Evolutionary conservation across 2,888 invertebrate species (phyloP).

Genomic region (Nomada ruficornis): DNA sequence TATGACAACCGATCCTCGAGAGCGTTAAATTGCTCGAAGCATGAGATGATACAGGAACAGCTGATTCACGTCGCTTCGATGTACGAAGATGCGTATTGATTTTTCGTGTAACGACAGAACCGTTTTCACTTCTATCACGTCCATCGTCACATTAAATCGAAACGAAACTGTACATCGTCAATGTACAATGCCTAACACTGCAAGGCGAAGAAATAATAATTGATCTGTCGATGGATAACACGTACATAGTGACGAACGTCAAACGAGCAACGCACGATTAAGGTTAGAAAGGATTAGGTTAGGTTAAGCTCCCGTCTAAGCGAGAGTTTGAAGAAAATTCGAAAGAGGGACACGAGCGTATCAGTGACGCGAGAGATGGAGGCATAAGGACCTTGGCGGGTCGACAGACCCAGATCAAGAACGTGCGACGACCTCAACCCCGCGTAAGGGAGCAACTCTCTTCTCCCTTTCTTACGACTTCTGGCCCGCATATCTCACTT

Average conservation of each 20-base stretch:
- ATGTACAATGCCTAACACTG: not conserved
- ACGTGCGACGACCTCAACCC: slow-evolving; percentile 83
- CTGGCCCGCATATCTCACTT: slow-evolving; percentile 36
- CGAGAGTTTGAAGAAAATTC: slow-evolving; percentile 16
- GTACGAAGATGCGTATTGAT: slow-evolving; percentile 70
- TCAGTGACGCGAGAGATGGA: slow-evolving; percentile 49
- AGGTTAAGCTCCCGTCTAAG: slow-evolving; percentile 7
- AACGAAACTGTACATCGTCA: not conserved
- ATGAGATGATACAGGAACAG: slow-evolving; percentile 61
- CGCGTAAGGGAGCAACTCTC: slow-evolving; percentile 65
- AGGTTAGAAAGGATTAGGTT: slow-evolving; percentile 49
- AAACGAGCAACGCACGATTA: slow-evolving; percentile 38
- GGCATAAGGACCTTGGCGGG: slow-evolving; percentile 80
- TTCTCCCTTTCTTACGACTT: slow-evolving; percentile 44
- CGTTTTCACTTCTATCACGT: slow-evolving; percentile 18
- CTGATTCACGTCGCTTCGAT: slow-evolving; percentile 66
- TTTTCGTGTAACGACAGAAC: slow-evolving; percentile 58
- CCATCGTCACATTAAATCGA: not conserved
- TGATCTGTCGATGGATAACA: not conserved
- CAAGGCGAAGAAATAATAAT: not conserved
- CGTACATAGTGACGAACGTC: slow-evolving; percentile 30
- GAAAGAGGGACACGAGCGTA: slow-evolving; percentile 36
- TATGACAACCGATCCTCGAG: not conserved
- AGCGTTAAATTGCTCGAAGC: not conserved
- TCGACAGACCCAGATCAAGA: slow-evolving; percentile 81